Percentiles rank a stretch among this genome's conserved stretches.
phyloP scores from a whole-genome alignment of 2,113 vertebrate genomes.

The Heloderma charlesbogerti region DNA sequence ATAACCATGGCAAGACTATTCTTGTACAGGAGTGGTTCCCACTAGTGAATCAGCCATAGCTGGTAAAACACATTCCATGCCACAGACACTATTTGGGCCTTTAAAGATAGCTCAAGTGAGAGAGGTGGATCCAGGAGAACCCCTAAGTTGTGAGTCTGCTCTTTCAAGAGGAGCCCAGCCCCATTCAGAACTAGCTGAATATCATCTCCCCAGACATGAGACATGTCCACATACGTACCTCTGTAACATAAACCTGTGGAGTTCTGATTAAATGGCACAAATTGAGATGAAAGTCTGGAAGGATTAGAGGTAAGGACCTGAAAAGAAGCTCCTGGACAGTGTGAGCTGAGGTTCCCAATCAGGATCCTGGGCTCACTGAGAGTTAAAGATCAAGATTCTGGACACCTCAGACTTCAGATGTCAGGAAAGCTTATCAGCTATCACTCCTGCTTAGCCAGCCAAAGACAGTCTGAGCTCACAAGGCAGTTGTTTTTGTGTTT shows the following conservation, averaged over 20 bases:
- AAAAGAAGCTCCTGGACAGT: background rate
- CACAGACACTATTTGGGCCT: background rate
- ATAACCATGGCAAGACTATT: background rate
- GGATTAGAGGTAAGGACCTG: background rate
- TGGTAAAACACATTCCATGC: background rate
- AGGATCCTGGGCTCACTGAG: background rate
- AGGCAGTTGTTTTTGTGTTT: background rate
- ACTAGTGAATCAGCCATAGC: background rate
- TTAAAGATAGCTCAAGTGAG: background rate
- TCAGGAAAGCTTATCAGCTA: background rate
- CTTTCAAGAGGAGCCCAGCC: background rate
- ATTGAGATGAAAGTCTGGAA: background rate
- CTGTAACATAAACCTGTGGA: background rate
- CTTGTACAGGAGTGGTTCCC: background rate
- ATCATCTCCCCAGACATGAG: background rate
- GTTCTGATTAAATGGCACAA: background rate
- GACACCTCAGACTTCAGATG: fast-evolving
- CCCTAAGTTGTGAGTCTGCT: background rate
- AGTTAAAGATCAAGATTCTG: background rate
- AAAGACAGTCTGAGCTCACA: background rate
- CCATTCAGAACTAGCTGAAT: background rate
- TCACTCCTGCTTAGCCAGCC: background rate
- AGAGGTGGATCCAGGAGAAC: background rate
- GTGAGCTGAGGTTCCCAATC: background rate
- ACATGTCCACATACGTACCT: background rate